phyloP scores from a whole-genome alignment of 35 echinoderm and acorn worm genomes.

The Lytechinus variegatus region DNA sequence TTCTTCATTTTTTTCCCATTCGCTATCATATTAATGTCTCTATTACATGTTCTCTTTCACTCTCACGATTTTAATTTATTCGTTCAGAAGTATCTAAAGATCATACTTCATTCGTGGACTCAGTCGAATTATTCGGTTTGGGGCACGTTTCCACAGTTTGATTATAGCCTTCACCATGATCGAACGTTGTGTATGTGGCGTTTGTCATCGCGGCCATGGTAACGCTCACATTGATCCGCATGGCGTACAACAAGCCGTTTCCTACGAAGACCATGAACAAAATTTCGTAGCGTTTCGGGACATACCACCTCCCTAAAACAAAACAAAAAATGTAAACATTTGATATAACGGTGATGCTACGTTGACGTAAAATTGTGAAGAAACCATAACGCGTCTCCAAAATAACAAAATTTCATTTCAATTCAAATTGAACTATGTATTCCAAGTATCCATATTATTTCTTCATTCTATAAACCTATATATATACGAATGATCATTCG shows the following conservation, averaged over 20 bases:
- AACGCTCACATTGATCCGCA: slow-evolving; percentile 44
- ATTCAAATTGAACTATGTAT: no score
- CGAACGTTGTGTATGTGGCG: slow-evolving; percentile 6
- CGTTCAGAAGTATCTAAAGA: no score
- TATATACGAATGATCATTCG: no score
- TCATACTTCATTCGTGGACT: background rate
- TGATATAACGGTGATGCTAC: background rate
- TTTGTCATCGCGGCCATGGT: slow-evolving; percentile 42
- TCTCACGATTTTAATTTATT: no score
- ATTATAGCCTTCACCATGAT: background rate
- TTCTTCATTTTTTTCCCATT: no score
- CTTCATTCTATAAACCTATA: no score
- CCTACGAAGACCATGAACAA: slow-evolving; percentile 40
- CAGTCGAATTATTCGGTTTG: background rate
- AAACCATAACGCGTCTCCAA: no score
- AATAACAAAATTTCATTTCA: no score
- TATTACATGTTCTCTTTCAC: no score
- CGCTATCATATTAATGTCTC: no score
- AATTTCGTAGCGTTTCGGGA: slow-evolving; percentile 14
- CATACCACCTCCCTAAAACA: background rate
- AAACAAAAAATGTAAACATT: background rate
- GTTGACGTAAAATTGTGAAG: no score
- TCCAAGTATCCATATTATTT: no score
- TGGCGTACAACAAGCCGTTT: background rate
- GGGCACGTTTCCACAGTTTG: background rate